These are phyloP conservation scores for Neelides folsomi DNA, from an alignment of 2,888 invertebrate genomes.

Conservation along the genomic window DNA sequence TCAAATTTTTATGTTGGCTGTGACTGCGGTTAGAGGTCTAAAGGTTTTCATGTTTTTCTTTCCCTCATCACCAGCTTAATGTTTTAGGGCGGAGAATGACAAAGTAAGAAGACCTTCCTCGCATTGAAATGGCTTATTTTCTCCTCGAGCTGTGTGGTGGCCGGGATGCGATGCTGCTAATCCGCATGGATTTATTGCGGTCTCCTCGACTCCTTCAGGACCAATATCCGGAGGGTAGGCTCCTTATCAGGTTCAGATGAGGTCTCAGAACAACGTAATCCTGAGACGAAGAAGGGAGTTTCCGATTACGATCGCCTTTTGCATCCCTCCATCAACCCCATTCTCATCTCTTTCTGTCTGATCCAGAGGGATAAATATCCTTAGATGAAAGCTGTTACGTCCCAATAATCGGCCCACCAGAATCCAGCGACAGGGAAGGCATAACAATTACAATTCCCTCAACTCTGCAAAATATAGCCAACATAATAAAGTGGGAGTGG, in stretches of 20 bases:
- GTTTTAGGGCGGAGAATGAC: conserved; percentile 2
- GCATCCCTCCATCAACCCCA: background rate
- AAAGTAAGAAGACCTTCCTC: conserved; percentile 17
- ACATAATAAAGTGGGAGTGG: no score
- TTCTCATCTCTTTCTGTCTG: conserved; percentile 9
- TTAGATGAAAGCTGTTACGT: conserved; percentile 23
- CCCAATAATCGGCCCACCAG: conserved; percentile 19
- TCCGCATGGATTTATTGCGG: conserved; percentile 24
- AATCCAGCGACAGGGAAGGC: conserved; percentile 5
- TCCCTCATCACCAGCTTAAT: no score
- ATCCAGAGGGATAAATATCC: conserved; percentile 23
- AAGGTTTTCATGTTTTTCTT: no score
- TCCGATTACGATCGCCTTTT: background rate
- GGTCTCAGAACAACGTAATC: no score
- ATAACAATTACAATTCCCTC: conserved; percentile 7
- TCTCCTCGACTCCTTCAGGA: conserved; percentile 7
- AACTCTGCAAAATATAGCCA: no score
- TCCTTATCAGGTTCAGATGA: no score
- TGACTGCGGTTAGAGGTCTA: no score
- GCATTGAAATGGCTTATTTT: conserved; percentile 24
- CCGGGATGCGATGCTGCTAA: conserved; percentile 16
- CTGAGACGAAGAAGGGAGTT: background rate
- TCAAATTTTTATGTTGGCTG: no score
- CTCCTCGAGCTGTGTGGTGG: conserved; percentile 1
- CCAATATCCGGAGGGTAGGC: background rate